Base-by-base conservation (phyloP, 2,797 vertebrate species). In the Cottoperca gobio region DNA sequence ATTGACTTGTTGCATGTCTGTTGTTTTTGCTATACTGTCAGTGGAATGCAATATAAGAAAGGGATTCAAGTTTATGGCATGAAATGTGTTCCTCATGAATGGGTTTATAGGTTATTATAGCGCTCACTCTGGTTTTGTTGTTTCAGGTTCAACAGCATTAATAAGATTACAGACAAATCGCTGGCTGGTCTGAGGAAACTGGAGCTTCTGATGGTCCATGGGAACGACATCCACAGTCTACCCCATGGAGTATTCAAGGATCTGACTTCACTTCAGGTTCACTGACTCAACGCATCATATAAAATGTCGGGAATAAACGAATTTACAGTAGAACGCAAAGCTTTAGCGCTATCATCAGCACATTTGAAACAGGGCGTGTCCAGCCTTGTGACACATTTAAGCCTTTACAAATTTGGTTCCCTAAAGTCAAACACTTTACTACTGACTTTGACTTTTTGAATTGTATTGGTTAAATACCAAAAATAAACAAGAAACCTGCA, bases 131-230 rank as follows among this genome's bases (percentile, higher is more conserved):
- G 60, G 3, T 65, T 60, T 12, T 74, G 31, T 60, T 57, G 37
- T 83, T 86, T 46, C 78, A 99, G 97, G 87, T 99, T 98, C 82
- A 99, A 99, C 83, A 96, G 96, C 63, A 98, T 99, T 64, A 93
- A 94, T 76, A 87, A 86, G 28, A 70, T 99, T 78, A 91, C 93
- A 0, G 94, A 94, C n/a, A 90, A 82, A 50, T 96, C 97, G 0
- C 95, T 99, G 79, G 83, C 89, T 11, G 96, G 95, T 28, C 90
- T 99, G 79, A 88, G 77, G 65, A 96, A 94, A 83, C 77, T 99
- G 77, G 96, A 99, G 87, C 91, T 97, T 6, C 96, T 99, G 2
- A 95, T 99, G 96, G 74, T 99, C 45, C 98, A 99, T 26, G 96
- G 97, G n/a, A 99, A 99, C 28, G 94, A 97, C 73, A 93, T 99